Evolutionary conservation across 2,888 invertebrate genomes (phyloP), one percentile per base, ranked within the genome.

Genomic region (Priocnemis perturbator): DNA sequence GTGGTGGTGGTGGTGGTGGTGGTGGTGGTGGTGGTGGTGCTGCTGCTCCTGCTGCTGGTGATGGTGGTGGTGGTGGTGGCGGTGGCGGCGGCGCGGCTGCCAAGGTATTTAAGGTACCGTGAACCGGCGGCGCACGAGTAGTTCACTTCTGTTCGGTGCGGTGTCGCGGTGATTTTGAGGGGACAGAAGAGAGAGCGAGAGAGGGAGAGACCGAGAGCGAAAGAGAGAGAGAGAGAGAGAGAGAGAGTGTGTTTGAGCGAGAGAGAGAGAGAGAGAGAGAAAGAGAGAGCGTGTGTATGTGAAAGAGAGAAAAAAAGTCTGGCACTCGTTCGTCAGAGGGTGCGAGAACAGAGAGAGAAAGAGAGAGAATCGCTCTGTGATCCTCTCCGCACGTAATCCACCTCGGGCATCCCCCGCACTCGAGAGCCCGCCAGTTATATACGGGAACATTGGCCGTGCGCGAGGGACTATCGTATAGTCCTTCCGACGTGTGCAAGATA

Each of bases 61-160:
- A 59, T 17, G 70, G 66, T 60, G 70, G 68, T 45, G 71, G 74
- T 20, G 70, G 63, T n/a, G 70, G 66, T 20, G 66, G 63, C 47
- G 67, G 79, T 66, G 75, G 79, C 81, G 84, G 83, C 91, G 91
- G 91, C 91, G 90, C 90, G 88, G 87, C 79, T 77, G 79, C 84
- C 86, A 88, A 88, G 90, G 90, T 91, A 91, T 91, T 91, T 91
- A 91, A 91, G 91, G 90, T 91, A 90, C 90, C 90, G 90, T 89
- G 90, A 90, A 90, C 88, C 89, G 90, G 90, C 91, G 90, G 90
- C 90, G 90, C 91, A 90, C 90, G 91, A 91, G 91, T 91, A 91
- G 91, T 91, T 91, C 90, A 91, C 90, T 91, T 90, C 91, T 90
- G 90, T 90, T 90, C 90, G 90, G 88, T 88, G 89, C 86, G 83